phyloP scores from a whole-genome alignment of 1,140 invertebrate species.

The Drosophila nigromelanica region DNA sequence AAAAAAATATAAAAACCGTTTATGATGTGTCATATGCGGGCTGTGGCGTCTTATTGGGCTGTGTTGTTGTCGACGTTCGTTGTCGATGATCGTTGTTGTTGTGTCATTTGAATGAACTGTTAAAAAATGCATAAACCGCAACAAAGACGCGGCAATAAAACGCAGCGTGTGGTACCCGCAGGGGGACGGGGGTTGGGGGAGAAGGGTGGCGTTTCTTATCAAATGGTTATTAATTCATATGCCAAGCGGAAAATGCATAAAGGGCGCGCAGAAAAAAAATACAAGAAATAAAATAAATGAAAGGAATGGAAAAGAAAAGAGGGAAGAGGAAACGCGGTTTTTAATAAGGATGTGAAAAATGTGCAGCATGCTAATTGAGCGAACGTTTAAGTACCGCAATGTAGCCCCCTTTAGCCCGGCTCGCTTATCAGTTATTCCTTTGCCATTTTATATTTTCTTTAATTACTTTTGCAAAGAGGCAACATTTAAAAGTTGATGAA shows the following conservation, averaged over 20 bases:
- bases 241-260: constrained; percentile 56
- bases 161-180: constrained; percentile 30
- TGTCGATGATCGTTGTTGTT: constrained; percentile 24
- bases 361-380: constrained; percentile 75
- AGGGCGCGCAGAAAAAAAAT: constrained; percentile 15
- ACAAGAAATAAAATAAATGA: constrained; percentile 17
- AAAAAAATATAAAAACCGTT: constrained; percentile 32
- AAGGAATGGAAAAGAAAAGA: neutral
- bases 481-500: constrained; percentile 57
- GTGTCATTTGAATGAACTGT: constrained; percentile 33
- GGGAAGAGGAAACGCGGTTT: constrained; percentile 21
- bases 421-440: constrained; percentile 31
- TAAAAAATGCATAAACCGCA: constrained; percentile 39
- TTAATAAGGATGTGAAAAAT: constrained; percentile 81
- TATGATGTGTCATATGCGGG: constrained; percentile 79
- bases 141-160: constrained; percentile 51
- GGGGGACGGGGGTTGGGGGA: neutral
- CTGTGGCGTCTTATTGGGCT: constrained; percentile 22
- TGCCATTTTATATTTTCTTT: constrained; percentile 36
- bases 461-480: constrained; percentile 36
- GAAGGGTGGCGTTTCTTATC: constrained; percentile 1
- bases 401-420: neutral
- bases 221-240: constrained; percentile 59
- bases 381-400: constrained; percentile 54
- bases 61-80: constrained; percentile 1